A percentile compares a stretch with the other conserved stretches of the same genome.
Conservation (phyloP, 2,113 vertebrate genomes). For the Thermophis baileyi region DNA sequence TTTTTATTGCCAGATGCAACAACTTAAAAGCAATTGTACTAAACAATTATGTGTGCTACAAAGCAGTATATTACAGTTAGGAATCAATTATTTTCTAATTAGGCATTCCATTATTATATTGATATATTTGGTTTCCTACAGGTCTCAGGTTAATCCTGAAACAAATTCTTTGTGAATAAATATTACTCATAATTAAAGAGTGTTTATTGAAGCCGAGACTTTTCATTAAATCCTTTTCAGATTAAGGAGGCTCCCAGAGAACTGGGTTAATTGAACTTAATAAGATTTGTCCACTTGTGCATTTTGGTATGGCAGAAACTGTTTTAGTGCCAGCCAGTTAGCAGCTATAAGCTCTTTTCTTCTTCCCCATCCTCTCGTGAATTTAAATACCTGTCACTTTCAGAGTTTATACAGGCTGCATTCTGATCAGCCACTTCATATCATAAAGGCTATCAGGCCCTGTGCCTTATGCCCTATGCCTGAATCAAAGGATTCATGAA, state of each 20-base stretch:
- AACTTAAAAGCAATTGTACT: slow-evolving; percentile 66
- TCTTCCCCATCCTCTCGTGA: neutral
- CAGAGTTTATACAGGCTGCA: neutral
- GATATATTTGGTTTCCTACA: slow-evolving; percentile 67
- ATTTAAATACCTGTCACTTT: slow-evolving; percentile 27
- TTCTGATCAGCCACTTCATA: slow-evolving; percentile 12
- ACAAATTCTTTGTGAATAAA: slow-evolving; percentile 73
- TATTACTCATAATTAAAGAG: slow-evolving; percentile 71
- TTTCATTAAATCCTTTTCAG: slow-evolving; percentile 73
- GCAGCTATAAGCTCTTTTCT: slow-evolving; percentile 38
- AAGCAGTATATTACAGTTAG: slow-evolving; percentile 74
- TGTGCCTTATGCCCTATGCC: neutral
- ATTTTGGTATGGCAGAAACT: slow-evolving; percentile 61
- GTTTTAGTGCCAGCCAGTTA: slow-evolving; percentile 53
- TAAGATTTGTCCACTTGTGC: slow-evolving; percentile 67
- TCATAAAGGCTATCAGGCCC: neutral
- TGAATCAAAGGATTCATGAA: slow-evolving; percentile 8
- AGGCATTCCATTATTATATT: slow-evolving; percentile 72
- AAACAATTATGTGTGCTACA: slow-evolving; percentile 65
- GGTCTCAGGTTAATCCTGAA: slow-evolving; percentile 68
- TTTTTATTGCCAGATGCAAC: slow-evolving; percentile 67
- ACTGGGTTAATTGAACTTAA: slow-evolving; percentile 64
- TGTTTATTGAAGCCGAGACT: slow-evolving; percentile 58
- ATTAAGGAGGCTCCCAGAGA: slow-evolving; percentile 68
- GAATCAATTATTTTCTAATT: slow-evolving; percentile 73